Evolutionary conservation across 2,888 invertebrate species (phyloP).

Genomic region (Meghimatium bilineatum): DNA sequence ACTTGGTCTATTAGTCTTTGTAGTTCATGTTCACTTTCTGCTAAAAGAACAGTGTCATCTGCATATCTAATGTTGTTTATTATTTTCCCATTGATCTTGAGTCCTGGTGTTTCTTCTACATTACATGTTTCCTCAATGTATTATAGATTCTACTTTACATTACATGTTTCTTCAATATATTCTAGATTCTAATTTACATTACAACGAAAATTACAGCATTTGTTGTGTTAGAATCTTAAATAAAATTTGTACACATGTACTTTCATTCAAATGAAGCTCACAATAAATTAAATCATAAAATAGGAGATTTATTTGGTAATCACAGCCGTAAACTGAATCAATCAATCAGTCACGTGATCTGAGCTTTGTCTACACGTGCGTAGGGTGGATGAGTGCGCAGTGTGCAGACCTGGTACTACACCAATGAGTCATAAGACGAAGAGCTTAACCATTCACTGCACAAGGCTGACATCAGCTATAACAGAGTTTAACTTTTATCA

Average conservation of each 20-base stretch:
- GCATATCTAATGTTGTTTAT: too few relatives aligned
- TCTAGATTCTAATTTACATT: too few relatives aligned
- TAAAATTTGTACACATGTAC: background rate
- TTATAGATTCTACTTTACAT: too few relatives aligned
- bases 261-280: background rate
- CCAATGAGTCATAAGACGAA: background rate
- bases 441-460: background rate
- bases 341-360: conserved; percentile 7
- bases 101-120: too few relatives aligned
- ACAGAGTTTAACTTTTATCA: too few relatives aligned
- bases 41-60: too few relatives aligned
- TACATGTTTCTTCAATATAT: too few relatives aligned
- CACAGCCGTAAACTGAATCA: background rate
- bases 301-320: background rate
- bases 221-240: background rate
- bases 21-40: too few relatives aligned
- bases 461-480: background rate
- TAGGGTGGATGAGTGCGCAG: background rate
- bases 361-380: background rate
- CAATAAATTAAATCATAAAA: background rate
- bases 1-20: too few relatives aligned
- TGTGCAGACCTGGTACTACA: background rate
- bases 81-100: too few relatives aligned
- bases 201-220: too few relatives aligned
- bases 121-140: too few relatives aligned